Evolutionary conservation across 2,113 vertebrate genomes (phyloP), one percentile per base, ranked within the genome.

Genomic region (Seriola quinqueradiata): DNA sequence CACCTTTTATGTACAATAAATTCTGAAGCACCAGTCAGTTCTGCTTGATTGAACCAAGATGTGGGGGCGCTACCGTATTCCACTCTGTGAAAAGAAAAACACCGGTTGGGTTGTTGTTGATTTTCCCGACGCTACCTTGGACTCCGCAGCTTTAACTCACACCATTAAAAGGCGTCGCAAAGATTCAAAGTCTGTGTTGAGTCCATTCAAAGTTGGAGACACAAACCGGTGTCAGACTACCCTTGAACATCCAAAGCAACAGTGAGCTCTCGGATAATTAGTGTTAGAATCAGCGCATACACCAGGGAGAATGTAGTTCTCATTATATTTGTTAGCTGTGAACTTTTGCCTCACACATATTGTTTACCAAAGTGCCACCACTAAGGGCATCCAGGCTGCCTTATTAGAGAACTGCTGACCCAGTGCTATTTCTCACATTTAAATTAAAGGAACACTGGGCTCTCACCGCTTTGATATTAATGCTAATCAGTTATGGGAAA

Each of bases 351-450:
- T 77, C 71, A 75, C 83, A 83, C 81, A 77, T 77, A 75, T 76
- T 83, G 75, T 83, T 89, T 87, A 77, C 68, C n/a, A 68, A 64
- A 79, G 85, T 48, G 48, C 23, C 50, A 68, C 58, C 75, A 67
- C 64, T 60, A 23, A 77, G 57, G 50, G 57, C 79, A 68, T 58
- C 6, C 36, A 69, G 11, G 61, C 65, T 59, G 48, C 54, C 75
- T 85, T 75, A 80, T 88, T 82, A 82, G 57, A 71, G 48, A 82
- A 69, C n/a, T 48, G 73, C 48, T 87, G 79, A 91, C 71, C 81
- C 55, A 52, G 3, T 58, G 75, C 21, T 74, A 54, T 82, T 82
- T 77, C 66, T 75, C 61, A 65, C 59, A 69, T 82, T 77, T 66
- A 75, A 73, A 70, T 87, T 76, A 86, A 74, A 75, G 73, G 50